Evolutionary conservation across 2,113 vertebrate species (phyloP).

Genomic region (Hippoglossus stenolepis): DNA sequence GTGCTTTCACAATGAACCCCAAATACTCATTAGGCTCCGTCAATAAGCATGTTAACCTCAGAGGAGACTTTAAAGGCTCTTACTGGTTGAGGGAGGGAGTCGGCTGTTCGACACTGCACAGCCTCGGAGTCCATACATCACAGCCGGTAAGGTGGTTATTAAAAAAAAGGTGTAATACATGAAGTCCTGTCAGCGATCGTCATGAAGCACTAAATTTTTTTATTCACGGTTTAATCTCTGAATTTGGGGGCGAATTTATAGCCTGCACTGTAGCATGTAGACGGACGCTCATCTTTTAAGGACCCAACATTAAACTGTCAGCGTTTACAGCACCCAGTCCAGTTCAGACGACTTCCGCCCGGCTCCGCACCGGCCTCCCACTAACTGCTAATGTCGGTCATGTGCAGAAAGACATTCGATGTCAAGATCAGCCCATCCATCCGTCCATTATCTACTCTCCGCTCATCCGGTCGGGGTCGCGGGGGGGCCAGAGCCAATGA

Average conservation of each 20-base stretch:
- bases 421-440: not conserved
- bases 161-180: not conserved
- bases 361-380: not conserved
- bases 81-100: constrained; percentile 28
- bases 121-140: not conserved
- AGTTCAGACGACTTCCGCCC: not conserved
- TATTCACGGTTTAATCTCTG: constrained; percentile 4
- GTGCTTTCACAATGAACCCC: constrained; percentile 35
- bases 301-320: constrained; percentile 1
- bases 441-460: not conserved
- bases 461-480: too few relatives aligned
- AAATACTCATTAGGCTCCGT: constrained; percentile 57
- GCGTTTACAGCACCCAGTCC: not conserved
- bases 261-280: not conserved
- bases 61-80: constrained; percentile 63
- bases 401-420: not conserved
- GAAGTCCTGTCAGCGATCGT: not conserved
- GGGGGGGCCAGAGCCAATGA: not conserved
- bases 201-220: not conserved
- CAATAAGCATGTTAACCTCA: constrained; percentile 57
- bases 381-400: not conserved
- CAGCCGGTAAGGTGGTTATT: not conserved
- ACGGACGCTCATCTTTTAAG: not conserved
- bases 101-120: not conserved
- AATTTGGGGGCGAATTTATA: not conserved